Percentiles rank a stretch among this genome's conserved stretches.
Conservation (phyloP, 2,888 invertebrate genomes). For the Sinopyrophorus schimmeli region DNA sequence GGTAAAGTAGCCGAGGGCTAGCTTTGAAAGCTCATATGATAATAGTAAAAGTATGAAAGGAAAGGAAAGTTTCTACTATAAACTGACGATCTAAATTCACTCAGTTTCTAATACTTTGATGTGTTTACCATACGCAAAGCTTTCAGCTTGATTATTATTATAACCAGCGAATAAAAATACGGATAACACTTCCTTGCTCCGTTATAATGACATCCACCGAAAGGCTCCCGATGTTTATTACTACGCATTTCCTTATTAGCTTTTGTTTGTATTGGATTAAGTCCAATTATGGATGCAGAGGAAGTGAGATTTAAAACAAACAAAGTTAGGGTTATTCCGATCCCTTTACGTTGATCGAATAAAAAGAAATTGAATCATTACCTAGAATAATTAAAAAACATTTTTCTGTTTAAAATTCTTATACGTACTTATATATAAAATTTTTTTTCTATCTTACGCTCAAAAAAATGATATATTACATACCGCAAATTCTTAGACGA, state of each 20-base stretch:
- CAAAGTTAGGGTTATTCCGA: too few relatives aligned
- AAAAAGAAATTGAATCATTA: too few relatives aligned
- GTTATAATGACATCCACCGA: constrained; percentile 23
- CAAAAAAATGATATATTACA: too few relatives aligned
- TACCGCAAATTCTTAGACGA: too few relatives aligned
- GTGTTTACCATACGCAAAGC: constrained; percentile 40
- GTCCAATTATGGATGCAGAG: constrained; percentile 13
- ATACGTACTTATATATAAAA: too few relatives aligned
- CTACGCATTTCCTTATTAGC: constrained; percentile 27
- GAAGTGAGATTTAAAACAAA: constrained; percentile 7
- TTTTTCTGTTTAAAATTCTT: too few relatives aligned
- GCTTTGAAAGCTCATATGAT: constrained; percentile 32
- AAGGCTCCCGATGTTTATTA: constrained; percentile 24
- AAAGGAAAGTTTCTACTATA: constrained; percentile 22
- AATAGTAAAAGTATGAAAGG: constrained; percentile 25
- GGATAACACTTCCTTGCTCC: constrained; percentile 28
- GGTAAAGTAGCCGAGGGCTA: constrained; percentile 39
- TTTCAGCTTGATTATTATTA: constrained; percentile 38
- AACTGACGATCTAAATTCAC: constrained; percentile 20
- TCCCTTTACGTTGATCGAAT: too few relatives aligned
- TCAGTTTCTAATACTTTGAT: constrained; percentile 42
- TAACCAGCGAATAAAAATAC: constrained; percentile 34
- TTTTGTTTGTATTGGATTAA: constrained; percentile 23
- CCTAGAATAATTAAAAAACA: too few relatives aligned
- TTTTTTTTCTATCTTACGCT: too few relatives aligned